A percentile compares a stretch with the other conserved stretches of the same genome.
Evolutionary conservation across 2,113 vertebrate species (phyloP).

Genomic region (Neogale vison): DNA sequence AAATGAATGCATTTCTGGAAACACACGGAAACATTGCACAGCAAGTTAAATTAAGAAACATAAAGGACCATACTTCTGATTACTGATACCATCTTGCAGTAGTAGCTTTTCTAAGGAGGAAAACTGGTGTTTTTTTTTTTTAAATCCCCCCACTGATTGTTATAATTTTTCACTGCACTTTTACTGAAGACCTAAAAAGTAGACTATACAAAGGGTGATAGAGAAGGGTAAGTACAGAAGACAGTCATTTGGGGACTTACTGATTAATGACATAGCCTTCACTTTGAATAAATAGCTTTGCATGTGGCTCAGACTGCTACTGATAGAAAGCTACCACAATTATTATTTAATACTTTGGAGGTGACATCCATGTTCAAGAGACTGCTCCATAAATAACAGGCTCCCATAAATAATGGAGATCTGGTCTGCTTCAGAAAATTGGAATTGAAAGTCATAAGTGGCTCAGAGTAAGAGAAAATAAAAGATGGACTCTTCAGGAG

Average conservation of each 20-base stretch:
- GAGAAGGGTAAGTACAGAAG: not conserved
- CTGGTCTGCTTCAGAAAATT: slow-evolving; percentile 28
- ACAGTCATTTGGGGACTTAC: not conserved
- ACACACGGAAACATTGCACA: not conserved
- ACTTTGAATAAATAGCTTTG: slow-evolving; percentile 43
- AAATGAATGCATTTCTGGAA: not conserved
- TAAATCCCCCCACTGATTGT: not conserved
- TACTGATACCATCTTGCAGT: not conserved
- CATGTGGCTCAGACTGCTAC: slow-evolving; percentile 13
- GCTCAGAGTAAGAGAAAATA: slow-evolving; percentile 7
- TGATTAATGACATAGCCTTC: slow-evolving; percentile 32
- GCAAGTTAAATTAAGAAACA: slow-evolving; percentile 43
- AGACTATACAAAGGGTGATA: not conserved
- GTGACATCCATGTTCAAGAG: slow-evolving; percentile 46
- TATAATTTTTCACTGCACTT: slow-evolving; percentile 27
- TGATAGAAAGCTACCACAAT: not conserved
- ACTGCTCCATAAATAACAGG: slow-evolving; percentile 46
- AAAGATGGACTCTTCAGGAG: not conserved
- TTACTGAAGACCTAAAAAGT: slow-evolving; percentile 41
- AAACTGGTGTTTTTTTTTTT: not conserved
- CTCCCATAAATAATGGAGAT: slow-evolving; percentile 53
- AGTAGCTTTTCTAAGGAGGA: not conserved
- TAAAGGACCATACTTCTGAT: not conserved
- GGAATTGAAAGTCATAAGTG: slow-evolving; percentile 8
- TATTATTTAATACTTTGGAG: slow-evolving; percentile 56